Conservation (phyloP, 2,888 invertebrate species). For the Drosophila rubida region DNA sequence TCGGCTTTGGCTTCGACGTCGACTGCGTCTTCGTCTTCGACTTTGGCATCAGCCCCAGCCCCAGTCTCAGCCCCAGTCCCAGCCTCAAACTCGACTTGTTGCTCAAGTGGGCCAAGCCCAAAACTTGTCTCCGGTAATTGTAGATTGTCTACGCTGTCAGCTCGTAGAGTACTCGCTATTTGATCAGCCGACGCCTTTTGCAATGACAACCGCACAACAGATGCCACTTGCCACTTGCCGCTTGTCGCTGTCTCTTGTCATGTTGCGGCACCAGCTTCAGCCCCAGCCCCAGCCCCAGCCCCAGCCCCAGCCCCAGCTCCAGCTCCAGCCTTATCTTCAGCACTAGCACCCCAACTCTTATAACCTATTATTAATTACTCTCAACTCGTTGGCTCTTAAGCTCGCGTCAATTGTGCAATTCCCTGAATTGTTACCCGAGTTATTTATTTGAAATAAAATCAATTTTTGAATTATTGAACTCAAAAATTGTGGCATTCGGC, state of each 20-base stretch:
- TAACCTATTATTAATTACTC: slow-evolving; percentile 21
- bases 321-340: not conserved
- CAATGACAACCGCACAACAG: slow-evolving; percentile 50
- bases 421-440: not conserved
- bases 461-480: not conserved
- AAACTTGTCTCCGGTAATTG: slow-evolving; percentile 76
- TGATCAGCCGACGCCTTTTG: slow-evolving; percentile 77
- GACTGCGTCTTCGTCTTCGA: not conserved
- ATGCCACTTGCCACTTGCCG: slow-evolving; percentile 43
- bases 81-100: slow-evolving; percentile 40
- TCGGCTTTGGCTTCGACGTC: not conserved
- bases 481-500: not conserved
- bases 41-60: not conserved
- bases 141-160: slow-evolving; percentile 74
- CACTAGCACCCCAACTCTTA: not conserved
- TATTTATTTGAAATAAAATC: not conserved
- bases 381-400: not conserved
- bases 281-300: not conserved
- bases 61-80: not conserved
- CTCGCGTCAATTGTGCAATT: not conserved
- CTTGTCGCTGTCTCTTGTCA: not conserved
- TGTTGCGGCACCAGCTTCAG: not conserved
- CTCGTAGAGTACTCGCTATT: slow-evolving; percentile 28
- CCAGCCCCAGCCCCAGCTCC: not conserved
- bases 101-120: slow-evolving; percentile 76